phyloP scores from a whole-genome alignment of 2,888 invertebrate genomes.

The Heliconius ismenius region DNA sequence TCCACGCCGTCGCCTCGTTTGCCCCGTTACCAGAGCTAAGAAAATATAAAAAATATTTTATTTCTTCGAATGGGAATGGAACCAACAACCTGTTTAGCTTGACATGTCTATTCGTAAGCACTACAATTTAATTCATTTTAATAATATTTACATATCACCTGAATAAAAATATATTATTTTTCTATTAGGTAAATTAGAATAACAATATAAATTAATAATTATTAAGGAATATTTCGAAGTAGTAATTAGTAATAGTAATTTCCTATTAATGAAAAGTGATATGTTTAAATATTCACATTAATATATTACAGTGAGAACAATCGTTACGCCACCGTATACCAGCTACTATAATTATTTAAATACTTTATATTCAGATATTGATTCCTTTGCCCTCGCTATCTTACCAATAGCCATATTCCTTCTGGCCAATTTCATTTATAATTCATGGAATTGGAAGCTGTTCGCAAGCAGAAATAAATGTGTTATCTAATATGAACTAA shows the following conservation, averaged over 20 bases:
- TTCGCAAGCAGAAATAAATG: background rate
- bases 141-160: too few species aligned
- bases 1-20: too few species aligned
- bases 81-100: too few species aligned
- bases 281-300: background rate
- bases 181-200: too few species aligned
- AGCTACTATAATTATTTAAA: constrained; percentile 13
- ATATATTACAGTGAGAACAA: background rate
- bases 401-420: constrained; percentile 3
- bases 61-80: too few species aligned
- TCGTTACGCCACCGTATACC: background rate
- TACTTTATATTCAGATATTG: constrained; percentile 15
- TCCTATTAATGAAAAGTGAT: background rate
- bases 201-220: too few species aligned
- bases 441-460: constrained; percentile 3
- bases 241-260: too few species aligned
- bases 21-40: too few species aligned
- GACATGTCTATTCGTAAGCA: too few species aligned
- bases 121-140: too few species aligned
- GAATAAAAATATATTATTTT: too few species aligned
- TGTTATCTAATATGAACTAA: constrained; percentile 1
- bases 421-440: constrained; percentile 21
- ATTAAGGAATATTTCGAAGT: background rate
- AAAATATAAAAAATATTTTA: too few species aligned
- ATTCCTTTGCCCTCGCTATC: constrained; percentile 2